A percentile compares a stretch with the other conserved stretches of the same genome.
Conservation (phyloP, 2,797 vertebrate species). For the Sebastes kiyomatsui region DNA sequence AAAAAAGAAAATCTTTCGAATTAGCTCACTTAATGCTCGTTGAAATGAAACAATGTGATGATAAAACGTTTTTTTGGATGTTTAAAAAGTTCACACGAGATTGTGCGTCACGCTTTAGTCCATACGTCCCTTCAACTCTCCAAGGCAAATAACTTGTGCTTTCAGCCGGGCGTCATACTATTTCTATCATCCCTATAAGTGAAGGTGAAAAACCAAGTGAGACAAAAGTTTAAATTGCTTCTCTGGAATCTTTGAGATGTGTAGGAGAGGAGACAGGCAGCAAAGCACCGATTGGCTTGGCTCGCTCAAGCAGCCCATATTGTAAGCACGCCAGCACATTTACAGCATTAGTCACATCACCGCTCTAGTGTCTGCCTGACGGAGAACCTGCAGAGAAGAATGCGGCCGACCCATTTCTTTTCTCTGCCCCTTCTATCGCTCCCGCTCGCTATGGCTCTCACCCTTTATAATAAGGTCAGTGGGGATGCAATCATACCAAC, state of each 20-base stretch:
- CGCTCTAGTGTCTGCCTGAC: conserved; percentile 63
- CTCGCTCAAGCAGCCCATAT: conserved; percentile 46
- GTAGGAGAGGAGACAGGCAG: conserved; percentile 58
- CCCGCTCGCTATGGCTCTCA: conserved; percentile 41
- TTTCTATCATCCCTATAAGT: conserved; percentile 16
- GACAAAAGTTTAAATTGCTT: conserved; percentile 71
- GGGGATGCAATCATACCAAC: conserved; percentile 74
- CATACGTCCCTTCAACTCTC: background rate
- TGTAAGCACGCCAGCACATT: conserved; percentile 64
- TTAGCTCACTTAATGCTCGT: background rate
- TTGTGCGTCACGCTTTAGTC: background rate
- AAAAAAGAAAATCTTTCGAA: background rate
- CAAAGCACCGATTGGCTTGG: conserved; percentile 37
- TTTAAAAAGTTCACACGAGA: background rate
- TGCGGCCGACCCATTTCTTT: conserved; percentile 51
- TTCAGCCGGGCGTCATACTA: background rate
- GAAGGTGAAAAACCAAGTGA: conserved; percentile 53
- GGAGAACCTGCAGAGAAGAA: conserved; percentile 65
- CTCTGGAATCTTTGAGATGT: conserved; percentile 44
- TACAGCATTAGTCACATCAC: conserved; percentile 77
- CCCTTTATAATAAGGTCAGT: conserved; percentile 77
- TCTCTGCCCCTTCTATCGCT: conserved; percentile 15
- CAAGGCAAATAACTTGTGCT: conserved; percentile 1
- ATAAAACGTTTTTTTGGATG: background rate
- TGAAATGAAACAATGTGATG: background rate